phyloP scores from a whole-genome alignment of 2,113 vertebrate genomes.

The Columbina picui region DNA sequence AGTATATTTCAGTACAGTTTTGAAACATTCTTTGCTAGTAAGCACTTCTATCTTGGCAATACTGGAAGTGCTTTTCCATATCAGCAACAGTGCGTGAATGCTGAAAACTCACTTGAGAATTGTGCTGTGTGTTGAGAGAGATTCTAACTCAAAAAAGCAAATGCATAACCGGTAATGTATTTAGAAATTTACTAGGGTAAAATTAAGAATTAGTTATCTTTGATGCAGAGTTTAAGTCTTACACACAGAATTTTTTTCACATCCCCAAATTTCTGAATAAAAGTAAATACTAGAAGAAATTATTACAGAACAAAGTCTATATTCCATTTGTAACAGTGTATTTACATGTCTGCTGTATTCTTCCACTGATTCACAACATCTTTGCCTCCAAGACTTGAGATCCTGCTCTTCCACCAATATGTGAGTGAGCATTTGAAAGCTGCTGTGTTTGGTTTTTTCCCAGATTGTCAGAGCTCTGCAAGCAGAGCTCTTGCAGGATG shows the following conservation, averaged over 20 bases:
- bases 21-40: slow-evolving; percentile 24
- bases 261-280: neutral
- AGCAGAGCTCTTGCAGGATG: neutral
- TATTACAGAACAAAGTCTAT: neutral
- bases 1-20: neutral
- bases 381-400: neutral
- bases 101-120: slow-evolving; percentile 12
- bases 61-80: neutral
- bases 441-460: neutral
- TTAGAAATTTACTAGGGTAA: neutral
- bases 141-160: neutral
- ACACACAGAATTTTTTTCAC: neutral
- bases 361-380: neutral
- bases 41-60: slow-evolving; percentile 27
- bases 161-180: neutral
- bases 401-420: neutral
- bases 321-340: neutral
- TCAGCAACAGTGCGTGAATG: slow-evolving; percentile 43
- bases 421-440: neutral
- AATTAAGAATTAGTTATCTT: neutral
- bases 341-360: neutral
- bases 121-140: neutral
- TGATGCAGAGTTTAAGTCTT: neutral
- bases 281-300: neutral
- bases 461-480: neutral